Evolutionary conservation across 2,797 vertebrate genomes (phyloP), one percentile per base, ranked within the genome.

Genomic region (Acrocephalus scirpaceus): DNA sequence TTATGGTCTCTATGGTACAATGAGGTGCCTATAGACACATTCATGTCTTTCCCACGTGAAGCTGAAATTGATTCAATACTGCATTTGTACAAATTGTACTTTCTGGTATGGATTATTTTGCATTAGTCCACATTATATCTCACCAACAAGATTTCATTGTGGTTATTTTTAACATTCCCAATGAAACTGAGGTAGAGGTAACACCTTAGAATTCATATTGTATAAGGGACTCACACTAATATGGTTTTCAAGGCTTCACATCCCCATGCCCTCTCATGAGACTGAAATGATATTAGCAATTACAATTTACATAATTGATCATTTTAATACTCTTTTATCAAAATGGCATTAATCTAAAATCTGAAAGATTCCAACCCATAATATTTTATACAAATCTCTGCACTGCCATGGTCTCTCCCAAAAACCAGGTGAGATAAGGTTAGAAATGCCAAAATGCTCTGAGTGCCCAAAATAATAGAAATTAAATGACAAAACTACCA

Each of bases 31-130:
- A 56, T 18, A 88, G 69, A 74, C 54, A 51, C 9, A 7, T 50
- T 86, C 17, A 9, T 10, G 48, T 86, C 80, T 78, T 93, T 86
- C 82, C 86, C 85, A 86, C 4, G 5, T 56, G 45, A 94, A 95
- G 44, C 81, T 91, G 92, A 92, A 95, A 96, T 61, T 89, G 56
- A 96, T 91, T 94, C 62, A 90, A 42, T 58, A 61, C 30, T 26
- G 22, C 71, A 60, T 11, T 47, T 82, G 72, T 73, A 95, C 44
- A 93, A 97, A 95, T 64, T 32, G 38, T 62, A 50, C 56, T 80
- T 96, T 71, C 7, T 34, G 44, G 38, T 29, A 36, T 20, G 23
- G n/a, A 42, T 67, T 76, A 32, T 79, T 92, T 83, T 93, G 66
- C 67, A 5, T 40, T 90, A 92, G 40, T 60, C 44, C 15, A 27